A percentile compares a stretch with the other conserved stretches of the same genome.
Evolutionary conservation across 2,797 vertebrate genomes (phyloP).

Genomic region (Melanotaenia pygmaea): DNA sequence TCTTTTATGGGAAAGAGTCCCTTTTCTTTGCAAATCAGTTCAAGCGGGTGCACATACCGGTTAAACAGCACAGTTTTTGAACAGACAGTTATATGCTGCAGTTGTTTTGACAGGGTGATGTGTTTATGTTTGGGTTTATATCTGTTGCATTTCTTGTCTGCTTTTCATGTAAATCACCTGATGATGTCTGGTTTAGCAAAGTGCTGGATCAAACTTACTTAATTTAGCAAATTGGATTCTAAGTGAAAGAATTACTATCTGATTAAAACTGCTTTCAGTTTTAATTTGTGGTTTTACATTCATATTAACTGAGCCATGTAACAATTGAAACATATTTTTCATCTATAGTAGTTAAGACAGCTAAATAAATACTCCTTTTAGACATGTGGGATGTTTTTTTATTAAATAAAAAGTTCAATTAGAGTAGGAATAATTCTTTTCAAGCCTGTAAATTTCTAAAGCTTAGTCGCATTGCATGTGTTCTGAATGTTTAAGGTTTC

Average conservation of each 20-base stretch:
- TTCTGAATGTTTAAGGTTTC: not conserved
- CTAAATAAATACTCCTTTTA: not conserved
- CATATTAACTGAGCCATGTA: not conserved
- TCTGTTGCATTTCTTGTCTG: not conserved
- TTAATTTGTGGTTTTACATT: slow-evolving; percentile 30
- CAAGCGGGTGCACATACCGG: slow-evolving; percentile 32
- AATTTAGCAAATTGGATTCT: slow-evolving; percentile 17
- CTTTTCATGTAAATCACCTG: not conserved
- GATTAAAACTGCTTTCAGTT: slow-evolving; percentile 21
- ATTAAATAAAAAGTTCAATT: not conserved
- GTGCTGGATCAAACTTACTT: slow-evolving; percentile 7
- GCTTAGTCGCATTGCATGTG: not conserved
- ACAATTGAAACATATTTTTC: not conserved
- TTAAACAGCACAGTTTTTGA: slow-evolving; percentile 21
- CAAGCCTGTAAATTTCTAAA: not conserved
- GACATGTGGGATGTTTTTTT: not conserved
- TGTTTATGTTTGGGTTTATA: not conserved
- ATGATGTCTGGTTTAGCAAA: slow-evolving; percentile 13
- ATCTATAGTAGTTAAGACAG: not conserved
- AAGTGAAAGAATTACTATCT: slow-evolving; percentile 19
- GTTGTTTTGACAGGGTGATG: slow-evolving; percentile 10
- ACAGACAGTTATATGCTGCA: slow-evolving; percentile 3
- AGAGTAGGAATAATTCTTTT: not conserved
- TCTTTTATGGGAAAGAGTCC: slow-evolving; percentile 43
- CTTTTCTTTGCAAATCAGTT: slow-evolving; percentile 45